These are phyloP conservation scores for Opisthocomus hoazin DNA, from an alignment of 2,113 vertebrate species.

Conservation along the genomic window DNA sequence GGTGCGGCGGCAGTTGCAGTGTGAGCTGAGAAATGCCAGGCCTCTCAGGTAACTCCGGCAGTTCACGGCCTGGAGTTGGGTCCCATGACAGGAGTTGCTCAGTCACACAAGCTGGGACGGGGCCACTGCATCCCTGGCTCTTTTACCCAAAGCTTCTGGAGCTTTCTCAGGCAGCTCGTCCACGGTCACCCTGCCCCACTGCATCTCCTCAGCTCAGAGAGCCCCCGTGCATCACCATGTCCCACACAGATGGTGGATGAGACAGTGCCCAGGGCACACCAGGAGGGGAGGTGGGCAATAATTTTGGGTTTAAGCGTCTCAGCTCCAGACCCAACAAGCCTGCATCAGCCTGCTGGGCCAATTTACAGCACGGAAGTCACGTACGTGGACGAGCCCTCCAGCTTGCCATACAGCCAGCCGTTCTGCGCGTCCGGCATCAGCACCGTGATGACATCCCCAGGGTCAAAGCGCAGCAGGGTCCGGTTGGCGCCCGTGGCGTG, in stretches of 20 bases:
- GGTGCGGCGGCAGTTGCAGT: neutral
- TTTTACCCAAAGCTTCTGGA: neutral
- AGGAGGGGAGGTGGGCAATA: accelerated
- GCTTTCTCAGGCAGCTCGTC: neutral
- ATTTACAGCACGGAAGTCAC: neutral
- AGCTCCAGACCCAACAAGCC: neutral
- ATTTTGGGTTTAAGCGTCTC: neutral
- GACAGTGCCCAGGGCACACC: neutral
- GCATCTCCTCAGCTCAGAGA: neutral
- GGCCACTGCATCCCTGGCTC: neutral
- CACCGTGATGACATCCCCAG: slow-evolving; percentile 76
- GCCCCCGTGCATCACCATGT: accelerated
- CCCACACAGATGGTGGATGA: neutral
- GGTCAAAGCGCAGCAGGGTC: slow-evolving; percentile 82
- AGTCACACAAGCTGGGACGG: neutral
- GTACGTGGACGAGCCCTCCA: slow-evolving; percentile 78
- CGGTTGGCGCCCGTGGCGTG: slow-evolving; percentile 72
- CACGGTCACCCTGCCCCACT: neutral
- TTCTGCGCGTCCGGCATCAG: slow-evolving; percentile 79
- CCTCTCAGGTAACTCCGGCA: slow-evolving; percentile 28
- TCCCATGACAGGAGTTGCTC: neutral
- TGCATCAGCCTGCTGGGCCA: neutral
- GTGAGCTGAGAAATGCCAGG: neutral
- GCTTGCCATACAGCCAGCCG: slow-evolving; percentile 89
- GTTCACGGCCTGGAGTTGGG: neutral